Conservation (phyloP, 2,113 vertebrate genomes). For the Camelus dromedarius region DNA sequence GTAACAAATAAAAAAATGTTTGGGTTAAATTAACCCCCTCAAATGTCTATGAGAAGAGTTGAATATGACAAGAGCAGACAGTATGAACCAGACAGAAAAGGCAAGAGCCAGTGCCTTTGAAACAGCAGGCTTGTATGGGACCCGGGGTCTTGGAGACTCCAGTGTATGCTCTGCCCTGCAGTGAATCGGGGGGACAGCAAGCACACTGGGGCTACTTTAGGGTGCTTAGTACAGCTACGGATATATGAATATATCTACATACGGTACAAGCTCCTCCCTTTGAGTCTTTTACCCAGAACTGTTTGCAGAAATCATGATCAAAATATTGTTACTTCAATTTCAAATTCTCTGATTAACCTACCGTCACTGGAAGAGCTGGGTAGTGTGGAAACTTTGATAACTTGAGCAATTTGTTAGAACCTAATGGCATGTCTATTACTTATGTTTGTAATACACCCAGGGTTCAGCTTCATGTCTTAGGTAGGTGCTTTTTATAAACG, state of each 20-base stretch:
- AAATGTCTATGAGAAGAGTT: not conserved
- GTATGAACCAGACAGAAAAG: not conserved
- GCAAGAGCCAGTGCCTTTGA: not conserved
- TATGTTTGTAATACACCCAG: not conserved
- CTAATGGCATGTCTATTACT: not conserved
- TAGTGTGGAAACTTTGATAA: not conserved
- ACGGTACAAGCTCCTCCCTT: not conserved
- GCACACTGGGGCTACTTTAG: not conserved
- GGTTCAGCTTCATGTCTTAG: not conserved
- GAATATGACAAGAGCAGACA: not conserved
- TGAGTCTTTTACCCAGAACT: not conserved
- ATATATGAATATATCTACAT: not conserved
- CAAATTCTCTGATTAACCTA: not conserved
- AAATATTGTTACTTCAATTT: constrained; percentile 11
- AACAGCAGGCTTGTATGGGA: not conserved
- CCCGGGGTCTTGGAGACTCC: not conserved
- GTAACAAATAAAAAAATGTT: not conserved
- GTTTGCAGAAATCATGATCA: not conserved
- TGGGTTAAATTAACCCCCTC: not conserved
- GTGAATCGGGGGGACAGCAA: rapidly evolving
- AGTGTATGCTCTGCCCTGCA: not conserved
- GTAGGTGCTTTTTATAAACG: not conserved
- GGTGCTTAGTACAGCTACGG: not conserved
- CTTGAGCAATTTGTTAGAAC: not conserved
- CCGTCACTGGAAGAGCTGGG: not conserved